Evolutionary conservation across 2,113 vertebrate genomes (phyloP).

Genomic region (Monopterus albus): DNA sequence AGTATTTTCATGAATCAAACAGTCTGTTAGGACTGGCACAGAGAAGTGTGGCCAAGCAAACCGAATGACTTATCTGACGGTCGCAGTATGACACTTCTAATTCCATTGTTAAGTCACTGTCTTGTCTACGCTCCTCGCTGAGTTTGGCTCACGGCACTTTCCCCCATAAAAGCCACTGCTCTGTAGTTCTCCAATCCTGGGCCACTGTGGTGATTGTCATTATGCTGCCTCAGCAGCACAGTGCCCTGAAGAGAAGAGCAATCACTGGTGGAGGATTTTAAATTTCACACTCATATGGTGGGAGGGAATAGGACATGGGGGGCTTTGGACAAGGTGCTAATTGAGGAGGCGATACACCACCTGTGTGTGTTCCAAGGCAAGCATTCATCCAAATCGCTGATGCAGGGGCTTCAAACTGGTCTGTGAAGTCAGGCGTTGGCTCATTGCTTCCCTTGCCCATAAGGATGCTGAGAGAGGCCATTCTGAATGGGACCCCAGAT

Average conservation of each 20-base stretch:
- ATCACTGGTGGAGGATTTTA: conserved; percentile 47
- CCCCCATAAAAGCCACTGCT: conserved; percentile 32
- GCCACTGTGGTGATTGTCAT: conserved; percentile 69
- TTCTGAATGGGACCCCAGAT: conserved; percentile 56
- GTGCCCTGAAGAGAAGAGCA: conserved; percentile 49
- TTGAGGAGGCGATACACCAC: conserved; percentile 66
- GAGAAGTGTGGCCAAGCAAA: conserved; percentile 46
- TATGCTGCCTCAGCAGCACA: conserved; percentile 69
- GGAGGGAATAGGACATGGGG: conserved; percentile 44
- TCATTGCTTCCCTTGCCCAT: conserved; percentile 12
- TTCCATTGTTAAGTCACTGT: conserved; percentile 66
- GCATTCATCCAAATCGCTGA: conserved; percentile 61
- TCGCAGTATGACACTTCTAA: conserved; percentile 38
- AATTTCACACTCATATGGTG: conserved; percentile 60
- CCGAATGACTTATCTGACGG: conserved; percentile 66
- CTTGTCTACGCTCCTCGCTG: conserved; percentile 45
- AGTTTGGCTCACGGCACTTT: conserved; percentile 56
- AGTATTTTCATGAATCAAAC: conserved; percentile 42
- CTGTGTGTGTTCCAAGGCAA: conserved; percentile 46
- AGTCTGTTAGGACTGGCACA: conserved; percentile 56
- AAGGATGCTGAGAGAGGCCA: conserved; percentile 53
- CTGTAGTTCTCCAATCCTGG: conserved; percentile 39
- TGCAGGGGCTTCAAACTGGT: conserved; percentile 51
- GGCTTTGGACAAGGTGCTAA: conserved; percentile 71
- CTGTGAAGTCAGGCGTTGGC: conserved; percentile 21